Percentiles rank a stretch among this genome's conserved stretches.
Evolutionary conservation across 2,113 vertebrate species (phyloP).

Genomic region (Neoarius graeffei): DNA sequence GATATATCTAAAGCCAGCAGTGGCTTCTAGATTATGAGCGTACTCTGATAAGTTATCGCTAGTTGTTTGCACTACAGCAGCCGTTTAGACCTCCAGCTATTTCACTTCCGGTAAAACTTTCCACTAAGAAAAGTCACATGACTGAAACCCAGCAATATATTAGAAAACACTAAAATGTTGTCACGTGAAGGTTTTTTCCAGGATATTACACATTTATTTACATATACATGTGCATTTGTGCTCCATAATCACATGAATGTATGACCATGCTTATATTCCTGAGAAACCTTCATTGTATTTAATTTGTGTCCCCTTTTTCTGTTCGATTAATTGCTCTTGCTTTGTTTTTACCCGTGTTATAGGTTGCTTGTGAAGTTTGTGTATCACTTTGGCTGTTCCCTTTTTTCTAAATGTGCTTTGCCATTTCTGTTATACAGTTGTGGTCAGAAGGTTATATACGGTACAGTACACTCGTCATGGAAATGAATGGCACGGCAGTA

Average conservation of each 20-base stretch:
- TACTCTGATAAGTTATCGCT: too few species aligned
- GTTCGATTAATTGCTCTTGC: neutral
- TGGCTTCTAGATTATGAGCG: too few species aligned
- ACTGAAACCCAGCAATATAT: neutral
- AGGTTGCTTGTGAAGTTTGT: neutral
- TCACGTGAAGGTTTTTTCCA: neutral
- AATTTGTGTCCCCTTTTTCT: neutral
- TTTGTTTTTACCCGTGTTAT: neutral
- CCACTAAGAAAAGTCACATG: too few species aligned
- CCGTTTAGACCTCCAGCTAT: too few species aligned
- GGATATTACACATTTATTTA: neutral
- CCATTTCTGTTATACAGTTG: too few species aligned
- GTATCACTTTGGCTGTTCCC: neutral
- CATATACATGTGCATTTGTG: neutral
- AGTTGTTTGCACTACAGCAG: too few species aligned
- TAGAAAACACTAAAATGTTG: neutral
- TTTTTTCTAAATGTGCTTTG: too few species aligned
- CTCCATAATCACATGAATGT: neutral
- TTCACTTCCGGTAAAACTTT: too few species aligned
- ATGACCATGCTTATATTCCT: neutral
- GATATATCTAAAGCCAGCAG: too few species aligned
- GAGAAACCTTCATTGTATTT: neutral
- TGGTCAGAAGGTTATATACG: too few species aligned
- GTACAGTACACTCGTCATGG: too few species aligned
- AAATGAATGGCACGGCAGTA: too few species aligned